Percentiles rank a stretch among this genome's conserved stretches.
phyloP scores from a whole-genome alignment of 2,888 invertebrate genomes.

The Yponomeuta evonymella region DNA sequence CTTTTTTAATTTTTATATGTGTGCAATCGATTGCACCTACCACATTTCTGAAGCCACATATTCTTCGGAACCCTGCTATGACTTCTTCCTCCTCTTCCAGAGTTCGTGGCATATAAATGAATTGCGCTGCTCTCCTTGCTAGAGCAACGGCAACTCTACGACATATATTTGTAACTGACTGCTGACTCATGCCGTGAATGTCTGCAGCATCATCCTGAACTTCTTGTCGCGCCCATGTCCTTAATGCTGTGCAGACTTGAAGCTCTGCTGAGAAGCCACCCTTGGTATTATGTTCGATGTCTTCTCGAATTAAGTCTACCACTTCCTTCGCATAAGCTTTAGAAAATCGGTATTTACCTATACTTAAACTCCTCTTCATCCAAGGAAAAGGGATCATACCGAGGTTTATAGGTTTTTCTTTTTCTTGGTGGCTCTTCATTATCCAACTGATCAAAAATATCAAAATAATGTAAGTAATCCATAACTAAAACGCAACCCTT shows the following conservation, averaged over 20 bases:
- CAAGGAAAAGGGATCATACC: too few species aligned
- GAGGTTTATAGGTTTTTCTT: too few species aligned
- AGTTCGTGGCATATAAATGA: slow-evolving; percentile 13
- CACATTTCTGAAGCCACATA: slow-evolving; percentile 15
- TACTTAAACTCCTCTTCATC: neutral
- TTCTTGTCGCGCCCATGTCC: slow-evolving; percentile 13
- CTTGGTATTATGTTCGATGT: neutral
- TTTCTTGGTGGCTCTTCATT: too few species aligned
- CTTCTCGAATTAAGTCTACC: neutral
- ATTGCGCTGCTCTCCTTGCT: neutral
- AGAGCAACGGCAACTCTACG: slow-evolving; percentile 11
- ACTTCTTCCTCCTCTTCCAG: neutral
- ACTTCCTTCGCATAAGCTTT: neutral
- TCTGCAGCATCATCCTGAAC: slow-evolving; percentile 20
- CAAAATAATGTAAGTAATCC: too few species aligned
- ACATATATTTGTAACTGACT: slow-evolving; percentile 1
- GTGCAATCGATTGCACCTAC: slow-evolving; percentile 22
- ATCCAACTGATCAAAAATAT: too few species aligned
- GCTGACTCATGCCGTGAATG: slow-evolving; percentile 15
- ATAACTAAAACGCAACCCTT: too few species aligned
- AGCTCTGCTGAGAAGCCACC: slow-evolving; percentile 11
- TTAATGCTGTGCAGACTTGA: slow-evolving; percentile 11
- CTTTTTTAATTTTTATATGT: slow-evolving; percentile 23
- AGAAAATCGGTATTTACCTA: slow-evolving; percentile 17
- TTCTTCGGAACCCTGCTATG: slow-evolving; percentile 2